Evolutionary conservation across 2,888 invertebrate genomes (phyloP), one percentile per base, ranked within the genome.

Genomic region (Epirrita christyi): DNA sequence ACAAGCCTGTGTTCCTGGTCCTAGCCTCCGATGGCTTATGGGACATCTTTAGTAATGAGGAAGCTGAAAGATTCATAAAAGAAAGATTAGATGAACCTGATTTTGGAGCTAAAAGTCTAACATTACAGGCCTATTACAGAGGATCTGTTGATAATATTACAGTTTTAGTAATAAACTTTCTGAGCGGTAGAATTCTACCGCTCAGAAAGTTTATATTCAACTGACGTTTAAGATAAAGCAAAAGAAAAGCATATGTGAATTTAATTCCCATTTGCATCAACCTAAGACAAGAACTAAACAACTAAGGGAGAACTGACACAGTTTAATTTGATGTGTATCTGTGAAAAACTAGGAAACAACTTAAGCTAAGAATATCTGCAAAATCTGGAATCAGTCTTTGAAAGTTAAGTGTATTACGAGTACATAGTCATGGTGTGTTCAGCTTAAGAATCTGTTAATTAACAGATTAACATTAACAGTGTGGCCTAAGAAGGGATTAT

Each of bases 61-160:
- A 98, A 85, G 98, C 98, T 27, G 95, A 98, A 10, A 95, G 95
- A 70, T 98, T 96, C 82, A 95, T 98, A 51, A 96, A 96, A 85
- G 96, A 97, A 73, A 94, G 96, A 70, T 92, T 98, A 40, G 94
- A 96, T 75, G 98, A 98, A 86, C 94, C 96, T 4, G 96, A 97
- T 81, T 97, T 94, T 88, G 98, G 98, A 62, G 98, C 98, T 52
- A 98, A 97, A 86, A 97, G 97, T 79, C 93, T 99, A 68, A 96
- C 97, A 15, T 92, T 97, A 67, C 97, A 98, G 86, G 97, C 98
- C 10, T 98, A 97, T 85, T 96, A 97, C 76, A 94, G 97, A 72
- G 98, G 98, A 41, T 98, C 98, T 1, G 94, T 97, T 60, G 99
- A 99, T 91, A 99, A 99, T 87, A 98, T 99, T 59, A 98, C 98